Evolutionary conservation across 1,140 invertebrate genomes (phyloP).

Genomic region (Drosophila arizonae): DNA sequence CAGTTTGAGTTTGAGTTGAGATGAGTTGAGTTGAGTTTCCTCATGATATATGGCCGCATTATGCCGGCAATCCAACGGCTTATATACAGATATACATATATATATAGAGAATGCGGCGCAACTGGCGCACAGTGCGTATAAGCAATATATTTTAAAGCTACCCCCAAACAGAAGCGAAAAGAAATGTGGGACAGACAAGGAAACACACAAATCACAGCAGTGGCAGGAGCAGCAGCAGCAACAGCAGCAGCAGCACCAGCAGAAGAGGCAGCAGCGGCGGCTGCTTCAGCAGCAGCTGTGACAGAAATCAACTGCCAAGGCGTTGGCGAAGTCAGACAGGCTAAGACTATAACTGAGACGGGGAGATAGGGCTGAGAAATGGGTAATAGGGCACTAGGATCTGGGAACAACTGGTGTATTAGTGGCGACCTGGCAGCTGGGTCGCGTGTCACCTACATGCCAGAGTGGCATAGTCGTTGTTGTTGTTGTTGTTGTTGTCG

Average conservation of each 20-base stretch:
- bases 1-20: slow-evolving; percentile 1
- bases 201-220: slow-evolving; percentile 62
- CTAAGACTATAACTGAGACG: slow-evolving; percentile 23
- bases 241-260: slow-evolving; percentile 38
- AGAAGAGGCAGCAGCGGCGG: slow-evolving; percentile 5
- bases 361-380: slow-evolving; percentile 3
- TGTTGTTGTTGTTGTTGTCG: slow-evolving; percentile 29
- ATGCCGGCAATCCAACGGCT: slow-evolving; percentile 37
- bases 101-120: slow-evolving; percentile 17
- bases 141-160: slow-evolving; percentile 66
- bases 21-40: neutral
- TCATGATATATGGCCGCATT: slow-evolving; percentile 41
- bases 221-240: slow-evolving; percentile 10
- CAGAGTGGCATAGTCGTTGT: slow-evolving; percentile 12
- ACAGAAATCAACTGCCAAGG: slow-evolving; percentile 75
- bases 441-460: slow-evolving; percentile 42
- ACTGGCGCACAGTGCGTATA: slow-evolving; percentile 61
- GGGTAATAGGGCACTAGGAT: neutral
- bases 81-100: slow-evolving; percentile 20
- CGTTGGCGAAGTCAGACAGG: slow-evolving; percentile 56
- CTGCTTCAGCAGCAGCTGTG: slow-evolving; percentile 57
- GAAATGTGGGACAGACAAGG: slow-evolving; percentile 18
- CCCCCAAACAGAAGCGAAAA: slow-evolving; percentile 46
- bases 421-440: slow-evolving; percentile 16
- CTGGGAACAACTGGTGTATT: slow-evolving; percentile 1